phyloP scores from a whole-genome alignment of 2,888 invertebrate genomes.

The Orthosia cruda region DNA sequence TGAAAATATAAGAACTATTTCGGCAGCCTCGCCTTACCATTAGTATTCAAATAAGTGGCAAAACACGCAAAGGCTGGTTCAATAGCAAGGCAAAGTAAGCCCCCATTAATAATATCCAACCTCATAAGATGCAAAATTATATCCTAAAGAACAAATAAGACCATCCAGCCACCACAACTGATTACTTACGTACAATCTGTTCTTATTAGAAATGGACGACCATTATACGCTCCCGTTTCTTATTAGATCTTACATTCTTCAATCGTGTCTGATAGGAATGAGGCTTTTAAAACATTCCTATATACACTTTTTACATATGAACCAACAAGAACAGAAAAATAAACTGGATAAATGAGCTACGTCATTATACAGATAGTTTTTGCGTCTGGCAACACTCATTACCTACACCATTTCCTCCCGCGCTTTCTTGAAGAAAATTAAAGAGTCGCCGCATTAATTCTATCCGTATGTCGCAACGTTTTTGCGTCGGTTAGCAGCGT shows the following conservation, averaged over 20 bases:
- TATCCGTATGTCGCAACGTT: constrained; percentile 88
- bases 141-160: constrained; percentile 6
- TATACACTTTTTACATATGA: constrained; percentile 70
- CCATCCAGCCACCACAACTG: constrained; percentile 33
- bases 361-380: constrained; percentile 89
- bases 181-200: constrained; percentile 31
- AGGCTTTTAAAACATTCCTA: constrained; percentile 75
- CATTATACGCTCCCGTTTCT: constrained; percentile 62
- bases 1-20: neutral
- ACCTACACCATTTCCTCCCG: constrained; percentile 89
- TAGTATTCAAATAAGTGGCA: neutral
- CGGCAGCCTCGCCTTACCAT: neutral
- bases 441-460: constrained; percentile 90
- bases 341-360: constrained; percentile 83
- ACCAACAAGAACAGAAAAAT: constrained; percentile 76
- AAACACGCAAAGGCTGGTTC: neutral
- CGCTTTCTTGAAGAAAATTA: constrained; percentile 91
- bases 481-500: constrained; percentile 85
- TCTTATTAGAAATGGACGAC: constrained; percentile 57
- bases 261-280: constrained; percentile 72
- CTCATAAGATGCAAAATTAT: constrained; percentile 6
- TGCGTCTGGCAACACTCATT: constrained; percentile 89
- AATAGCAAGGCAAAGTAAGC: no score
- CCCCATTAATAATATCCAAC: neutral
- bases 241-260: constrained; percentile 68